Evolutionary conservation across 2,797 vertebrate species (phyloP), one percentile per base, ranked within the genome.

Genomic region (Basileuterus tristriatus): DNA sequence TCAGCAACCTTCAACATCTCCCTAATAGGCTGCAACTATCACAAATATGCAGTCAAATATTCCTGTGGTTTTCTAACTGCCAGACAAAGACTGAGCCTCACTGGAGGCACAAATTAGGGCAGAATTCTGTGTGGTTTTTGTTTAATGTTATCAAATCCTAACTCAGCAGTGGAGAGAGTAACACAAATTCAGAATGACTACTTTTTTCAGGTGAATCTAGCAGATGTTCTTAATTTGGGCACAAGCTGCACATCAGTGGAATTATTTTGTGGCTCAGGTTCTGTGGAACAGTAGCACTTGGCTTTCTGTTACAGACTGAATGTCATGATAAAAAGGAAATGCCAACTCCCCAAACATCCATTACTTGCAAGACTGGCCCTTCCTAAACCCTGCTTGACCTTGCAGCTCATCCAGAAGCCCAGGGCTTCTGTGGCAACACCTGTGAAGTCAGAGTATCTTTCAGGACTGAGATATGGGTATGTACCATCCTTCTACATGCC

Each of bases 11-110:
- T 87, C 64, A 85, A 32, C 39, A 68, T 43, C 18, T 55, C 47
- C 49, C 37, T 87, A 68, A 59, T 18, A 82, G 32, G 22, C 46
- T 83, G 37, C 53, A 79, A 52, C 47, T 90, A 76, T 92, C 83
- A 86, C 81, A 87, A 95, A 70, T 77, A 89, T 82, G 83, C 68
- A 90, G 60, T 34, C 74, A 82, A 88, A 84, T 67, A 95, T 94
- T 88, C 86, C 68, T 83, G 75, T 75, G 90, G 70, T 58, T 96
- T 95, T 92, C 53, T 22, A 60, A n/a, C 49, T 53, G 37, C 77
- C 75, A 67, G 24, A 32, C 30, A 83, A 84, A 92, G 41, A 58
- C 39, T 68, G 12, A 15, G 43, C 15, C 49, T 92, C 56, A 24
- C 27, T 53, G 34, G 64, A 92, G 53, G 56, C 75, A 60, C 23